These are phyloP conservation scores for Hippocampus zosterae DNA, from an alignment of 2,113 vertebrate genomes.

Conservation along the genomic window DNA sequence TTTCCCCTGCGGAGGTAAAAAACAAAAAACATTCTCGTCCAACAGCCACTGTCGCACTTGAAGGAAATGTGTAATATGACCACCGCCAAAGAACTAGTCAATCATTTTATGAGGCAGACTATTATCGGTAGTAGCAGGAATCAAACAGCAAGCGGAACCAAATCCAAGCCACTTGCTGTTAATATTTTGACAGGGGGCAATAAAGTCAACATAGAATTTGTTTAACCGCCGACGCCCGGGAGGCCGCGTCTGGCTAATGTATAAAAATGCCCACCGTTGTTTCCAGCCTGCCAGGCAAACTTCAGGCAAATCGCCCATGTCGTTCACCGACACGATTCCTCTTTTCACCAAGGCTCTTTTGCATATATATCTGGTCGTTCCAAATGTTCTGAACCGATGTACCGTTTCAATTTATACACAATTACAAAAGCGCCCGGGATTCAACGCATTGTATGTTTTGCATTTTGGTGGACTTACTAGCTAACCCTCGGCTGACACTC, in stretches of 20 bases:
- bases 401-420: background rate
- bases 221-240: slow-evolving; percentile 63
- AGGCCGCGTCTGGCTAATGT: slow-evolving; percentile 24
- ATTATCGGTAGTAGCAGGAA: slow-evolving; percentile 17
- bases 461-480: background rate
- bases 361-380: slow-evolving; percentile 69
- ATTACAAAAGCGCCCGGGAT: slow-evolving; percentile 12
- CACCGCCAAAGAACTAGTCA: slow-evolving; percentile 25
- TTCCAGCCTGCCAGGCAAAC: slow-evolving; percentile 72
- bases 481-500: background rate
- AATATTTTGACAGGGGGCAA: slow-evolving; percentile 40
- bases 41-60: slow-evolving; percentile 18
- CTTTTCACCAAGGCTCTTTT: slow-evolving; percentile 61
- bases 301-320: slow-evolving; percentile 73
- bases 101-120: slow-evolving; percentile 28
- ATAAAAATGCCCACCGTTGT: slow-evolving; percentile 65
- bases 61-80: slow-evolving; percentile 26
- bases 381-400: slow-evolving; percentile 9
- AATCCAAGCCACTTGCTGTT: slow-evolving; percentile 28
- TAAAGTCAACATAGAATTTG: slow-evolving; percentile 65
- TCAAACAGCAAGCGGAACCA: slow-evolving; percentile 23
- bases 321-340: slow-evolving; percentile 67
- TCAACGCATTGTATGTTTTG: slow-evolving; percentile 4
- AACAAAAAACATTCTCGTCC: slow-evolving; percentile 30
- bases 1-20: slow-evolving; percentile 53